Conservation (phyloP, 1,140 invertebrate species). For the Diorhabda sublineata region DNA sequence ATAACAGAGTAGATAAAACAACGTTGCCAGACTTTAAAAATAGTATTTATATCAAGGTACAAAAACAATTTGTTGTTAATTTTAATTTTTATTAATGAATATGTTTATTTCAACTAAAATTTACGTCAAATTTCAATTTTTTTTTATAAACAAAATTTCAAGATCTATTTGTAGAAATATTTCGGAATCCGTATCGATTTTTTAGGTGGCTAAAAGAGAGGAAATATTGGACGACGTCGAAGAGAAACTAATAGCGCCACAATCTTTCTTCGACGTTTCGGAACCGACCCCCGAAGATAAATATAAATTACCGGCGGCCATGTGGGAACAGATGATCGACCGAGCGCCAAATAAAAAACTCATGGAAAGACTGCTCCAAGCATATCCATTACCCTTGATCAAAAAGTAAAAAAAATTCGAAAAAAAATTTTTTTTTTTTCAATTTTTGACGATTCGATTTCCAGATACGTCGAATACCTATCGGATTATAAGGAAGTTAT, state of each 20-base stretch:
- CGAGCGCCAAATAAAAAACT: slow-evolving; percentile 35
- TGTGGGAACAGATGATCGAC: slow-evolving; percentile 45
- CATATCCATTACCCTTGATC: slow-evolving; percentile 38
- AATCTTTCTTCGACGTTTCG: slow-evolving; percentile 40
- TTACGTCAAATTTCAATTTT: too few species aligned
- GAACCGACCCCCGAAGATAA: slow-evolving; percentile 33
- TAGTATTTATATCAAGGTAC: too few species aligned
- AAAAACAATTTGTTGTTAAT: not conserved
- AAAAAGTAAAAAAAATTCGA: slow-evolving; percentile 27
- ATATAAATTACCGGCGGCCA: slow-evolving; percentile 37
- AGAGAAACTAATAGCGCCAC: slow-evolving; percentile 33
- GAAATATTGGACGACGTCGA: slow-evolving; percentile 44
- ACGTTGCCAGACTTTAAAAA: not conserved
- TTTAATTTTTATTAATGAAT: too few species aligned
- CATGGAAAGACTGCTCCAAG: slow-evolving; percentile 31
- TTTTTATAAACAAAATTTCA: too few species aligned
- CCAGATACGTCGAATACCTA: slow-evolving; percentile 19
- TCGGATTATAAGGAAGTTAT: slow-evolving; percentile 42
- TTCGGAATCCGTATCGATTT: not conserved
- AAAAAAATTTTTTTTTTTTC: not conserved
- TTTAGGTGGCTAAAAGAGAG: slow-evolving; percentile 35
- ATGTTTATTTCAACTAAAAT: too few species aligned
- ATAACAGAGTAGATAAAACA: not conserved
- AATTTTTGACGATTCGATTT: not conserved
- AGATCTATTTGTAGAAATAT: too few species aligned